phyloP scores from a whole-genome alignment of 2,113 vertebrate species.

The Sinocyclocheilus rhinocerous region DNA sequence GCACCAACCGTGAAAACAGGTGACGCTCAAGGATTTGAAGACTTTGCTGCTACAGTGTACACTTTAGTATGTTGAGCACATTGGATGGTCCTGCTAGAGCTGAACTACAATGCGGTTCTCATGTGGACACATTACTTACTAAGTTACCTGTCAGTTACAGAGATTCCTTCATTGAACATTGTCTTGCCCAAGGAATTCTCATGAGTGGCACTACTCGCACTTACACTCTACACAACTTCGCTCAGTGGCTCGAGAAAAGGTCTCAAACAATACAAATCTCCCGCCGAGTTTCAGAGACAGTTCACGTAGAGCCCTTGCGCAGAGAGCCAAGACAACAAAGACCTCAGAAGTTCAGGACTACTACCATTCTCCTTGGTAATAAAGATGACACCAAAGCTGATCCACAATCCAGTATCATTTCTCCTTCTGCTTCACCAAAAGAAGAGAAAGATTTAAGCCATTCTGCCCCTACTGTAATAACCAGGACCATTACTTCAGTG shows the following conservation, averaged over 20 bases:
- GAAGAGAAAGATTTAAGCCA: conserved; percentile 30
- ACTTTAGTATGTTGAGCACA: neutral
- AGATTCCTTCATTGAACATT: too few relatives aligned
- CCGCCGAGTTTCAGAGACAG: neutral
- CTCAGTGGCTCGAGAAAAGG: conserved; percentile 24
- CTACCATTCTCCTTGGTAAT: conserved; percentile 10
- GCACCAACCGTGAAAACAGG: neutral
- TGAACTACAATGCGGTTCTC: too few relatives aligned
- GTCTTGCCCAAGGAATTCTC: conserved; percentile 21
- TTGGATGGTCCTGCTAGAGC: too few relatives aligned
- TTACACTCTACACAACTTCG: conserved; percentile 17
- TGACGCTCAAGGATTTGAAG: neutral
- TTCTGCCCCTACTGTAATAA: conserved; percentile 38
- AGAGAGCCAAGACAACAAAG: neutral
- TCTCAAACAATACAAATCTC: conserved; percentile 28
- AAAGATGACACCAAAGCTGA: neutral
- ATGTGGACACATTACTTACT: too few relatives aligned
- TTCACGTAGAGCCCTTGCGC: neutral
- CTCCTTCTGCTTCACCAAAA: neutral
- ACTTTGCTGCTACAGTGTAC: conserved; percentile 2
- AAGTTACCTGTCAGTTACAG: too few relatives aligned
- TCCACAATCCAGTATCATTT: neutral
- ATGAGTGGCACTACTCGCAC: conserved; percentile 5
- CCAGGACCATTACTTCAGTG: conserved; percentile 35
- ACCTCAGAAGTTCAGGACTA: neutral